Conservation (phyloP, 2,888 invertebrate genomes). For the Watsonalla binaria region DNA sequence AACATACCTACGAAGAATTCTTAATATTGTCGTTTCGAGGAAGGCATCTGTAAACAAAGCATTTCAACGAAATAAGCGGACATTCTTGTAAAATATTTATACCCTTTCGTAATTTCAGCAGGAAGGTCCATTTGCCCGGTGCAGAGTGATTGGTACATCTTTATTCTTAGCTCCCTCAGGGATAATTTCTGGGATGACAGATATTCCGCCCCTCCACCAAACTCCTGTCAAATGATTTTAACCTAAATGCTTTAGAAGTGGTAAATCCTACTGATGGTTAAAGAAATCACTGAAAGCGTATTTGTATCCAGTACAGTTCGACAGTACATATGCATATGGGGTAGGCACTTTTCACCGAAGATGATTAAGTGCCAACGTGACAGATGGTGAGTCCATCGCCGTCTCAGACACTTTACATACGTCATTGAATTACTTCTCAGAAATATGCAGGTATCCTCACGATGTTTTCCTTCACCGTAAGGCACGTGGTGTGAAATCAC, state of each 20-base stretch:
- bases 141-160: slow-evolving; percentile 87
- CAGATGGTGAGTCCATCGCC: too few species aligned
- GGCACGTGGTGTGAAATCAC: too few species aligned
- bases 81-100: neutral
- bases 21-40: neutral
- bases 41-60: neutral
- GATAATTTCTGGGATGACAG: slow-evolving; percentile 49
- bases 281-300: too few species aligned
- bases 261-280: neutral
- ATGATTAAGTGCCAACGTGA: too few species aligned
- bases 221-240: slow-evolving; percentile 36
- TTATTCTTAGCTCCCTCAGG: slow-evolving; percentile 73
- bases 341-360: too few species aligned
- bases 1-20: too few species aligned
- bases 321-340: too few species aligned
- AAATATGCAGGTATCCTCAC: too few species aligned
- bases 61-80: neutral
- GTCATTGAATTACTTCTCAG: too few species aligned
- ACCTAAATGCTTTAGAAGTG: neutral
- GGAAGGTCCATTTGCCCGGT: slow-evolving; percentile 83
- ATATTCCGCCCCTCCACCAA: slow-evolving; percentile 42
- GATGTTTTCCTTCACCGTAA: too few species aligned
- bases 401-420: too few species aligned
- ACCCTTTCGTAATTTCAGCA: slow-evolving; percentile 47
- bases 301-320: too few species aligned